A percentile compares a stretch with the other conserved stretches of the same genome.
phyloP scores from a whole-genome alignment of 1,140 invertebrate species.

The Solenopsis fugax region DNA sequence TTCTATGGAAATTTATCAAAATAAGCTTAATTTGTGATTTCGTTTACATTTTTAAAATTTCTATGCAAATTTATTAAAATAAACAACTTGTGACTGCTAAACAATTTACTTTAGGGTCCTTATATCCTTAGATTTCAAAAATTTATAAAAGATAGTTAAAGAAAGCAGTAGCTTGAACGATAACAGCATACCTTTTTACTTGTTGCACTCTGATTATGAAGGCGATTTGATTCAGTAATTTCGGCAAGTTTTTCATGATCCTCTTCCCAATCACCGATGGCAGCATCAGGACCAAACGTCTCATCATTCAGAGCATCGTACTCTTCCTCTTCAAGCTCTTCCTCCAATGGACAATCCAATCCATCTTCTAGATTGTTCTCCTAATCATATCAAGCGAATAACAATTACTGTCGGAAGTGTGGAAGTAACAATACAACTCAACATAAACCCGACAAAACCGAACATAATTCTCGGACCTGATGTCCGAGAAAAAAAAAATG shows the following conservation, averaged over 20 bases:
- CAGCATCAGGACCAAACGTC: constrained; percentile 93
- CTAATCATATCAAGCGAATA: constrained; percentile 59
- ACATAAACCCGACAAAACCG: not conserved
- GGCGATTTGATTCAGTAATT: constrained; percentile 87
- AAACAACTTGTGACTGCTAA: not conserved
- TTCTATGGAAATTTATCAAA: not conserved
- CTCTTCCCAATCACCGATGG: constrained; percentile 91
- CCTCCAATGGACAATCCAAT: constrained; percentile 85
- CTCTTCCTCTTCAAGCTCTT: constrained; percentile 92
- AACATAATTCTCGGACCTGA: not conserved
- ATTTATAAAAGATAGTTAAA: not conserved
- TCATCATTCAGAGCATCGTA: constrained; percentile 97
- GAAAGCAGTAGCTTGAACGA: not conserved
- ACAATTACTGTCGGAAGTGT: constrained; percentile 1
- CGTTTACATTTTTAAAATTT: not conserved
- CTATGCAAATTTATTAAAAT: not conserved
- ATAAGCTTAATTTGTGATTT: not conserved
- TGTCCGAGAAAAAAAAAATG: not conserved
- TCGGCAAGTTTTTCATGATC: constrained; percentile 90
- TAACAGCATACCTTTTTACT: constrained; percentile 77
- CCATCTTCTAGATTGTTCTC: constrained; percentile 80
- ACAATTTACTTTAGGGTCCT: not conserved
- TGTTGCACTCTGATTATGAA: constrained; percentile 79
- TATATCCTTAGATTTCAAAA: no score
- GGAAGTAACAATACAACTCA: not conserved